A percentile compares a stretch with the other conserved stretches of the same genome.
phyloP scores from a whole-genome alignment of 1,140 invertebrate species.

The Linepithema humile region DNA sequence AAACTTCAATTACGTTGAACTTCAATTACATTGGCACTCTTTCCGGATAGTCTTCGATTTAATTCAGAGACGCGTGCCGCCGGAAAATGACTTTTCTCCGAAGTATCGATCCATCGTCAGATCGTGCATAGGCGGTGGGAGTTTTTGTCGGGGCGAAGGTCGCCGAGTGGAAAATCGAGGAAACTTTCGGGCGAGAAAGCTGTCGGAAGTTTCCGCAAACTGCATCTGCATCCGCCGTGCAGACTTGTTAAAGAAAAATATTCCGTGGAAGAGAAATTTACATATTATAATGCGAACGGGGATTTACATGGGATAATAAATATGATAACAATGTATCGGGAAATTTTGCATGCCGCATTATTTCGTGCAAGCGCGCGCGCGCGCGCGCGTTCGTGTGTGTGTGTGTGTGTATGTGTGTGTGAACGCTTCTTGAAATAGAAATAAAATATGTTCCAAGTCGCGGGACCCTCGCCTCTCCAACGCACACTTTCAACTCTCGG shows the following conservation, averaged over 20 bases:
- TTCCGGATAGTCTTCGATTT: constrained; percentile 21
- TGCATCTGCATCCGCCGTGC: constrained; percentile 38
- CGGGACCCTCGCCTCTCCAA: not conserved
- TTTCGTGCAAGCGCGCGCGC: no score
- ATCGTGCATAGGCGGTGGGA: constrained; percentile 30
- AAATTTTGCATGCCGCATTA: constrained; percentile 30
- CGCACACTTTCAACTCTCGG: not conserved
- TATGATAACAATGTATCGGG: constrained; percentile 42
- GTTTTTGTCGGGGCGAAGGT: constrained; percentile 44
- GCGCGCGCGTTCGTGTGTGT: no score
- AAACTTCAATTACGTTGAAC: constrained; percentile 10
- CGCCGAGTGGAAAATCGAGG: constrained; percentile 54
- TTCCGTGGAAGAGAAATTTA: constrained; percentile 37
- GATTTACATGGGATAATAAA: constrained; percentile 56
- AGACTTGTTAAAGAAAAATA: constrained; percentile 52
- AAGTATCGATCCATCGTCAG: constrained; percentile 31
- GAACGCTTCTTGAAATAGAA: not conserved
- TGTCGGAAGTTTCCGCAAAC: constrained; percentile 52
- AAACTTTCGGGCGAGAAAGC: constrained; percentile 46
- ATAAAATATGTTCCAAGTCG: not conserved
- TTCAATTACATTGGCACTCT: constrained; percentile 17
- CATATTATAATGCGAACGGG: constrained; percentile 46
- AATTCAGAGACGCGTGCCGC: constrained; percentile 42
- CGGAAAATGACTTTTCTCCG: constrained; percentile 46
- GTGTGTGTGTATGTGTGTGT: no score